These are phyloP conservation scores for Embidobia sp. DNA, from an alignment of 2,888 invertebrate genomes.

Conservation along the genomic window DNA sequence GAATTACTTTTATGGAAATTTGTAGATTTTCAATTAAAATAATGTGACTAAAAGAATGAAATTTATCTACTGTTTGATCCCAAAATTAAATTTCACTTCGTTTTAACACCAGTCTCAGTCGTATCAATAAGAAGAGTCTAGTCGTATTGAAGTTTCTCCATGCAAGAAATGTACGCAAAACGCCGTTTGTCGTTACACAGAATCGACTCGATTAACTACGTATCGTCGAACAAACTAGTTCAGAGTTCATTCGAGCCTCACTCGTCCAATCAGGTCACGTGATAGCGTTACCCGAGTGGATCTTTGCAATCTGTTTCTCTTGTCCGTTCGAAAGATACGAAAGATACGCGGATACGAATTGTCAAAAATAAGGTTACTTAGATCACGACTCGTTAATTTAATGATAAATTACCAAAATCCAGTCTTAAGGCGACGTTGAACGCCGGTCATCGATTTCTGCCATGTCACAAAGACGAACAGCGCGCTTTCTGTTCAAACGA, in stretches of 20 bases:
- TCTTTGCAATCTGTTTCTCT: slow-evolving; percentile 19
- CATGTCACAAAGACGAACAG: slow-evolving; percentile 5
- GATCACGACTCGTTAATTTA: slow-evolving; percentile 24
- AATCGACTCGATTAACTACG: slow-evolving; percentile 33
- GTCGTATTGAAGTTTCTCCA: slow-evolving; percentile 11
- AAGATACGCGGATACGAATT: too few species aligned
- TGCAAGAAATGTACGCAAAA: slow-evolving; percentile 9
- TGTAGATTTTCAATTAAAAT: too few species aligned
- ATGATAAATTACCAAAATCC: slow-evolving; percentile 52
- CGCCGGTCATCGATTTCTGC: slow-evolving; percentile 40
- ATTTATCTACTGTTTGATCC: too few species aligned
- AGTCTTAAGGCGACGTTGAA: slow-evolving; percentile 47
- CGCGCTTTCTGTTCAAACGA: background rate
- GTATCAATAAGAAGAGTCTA: too few species aligned
- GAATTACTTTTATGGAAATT: too few species aligned
- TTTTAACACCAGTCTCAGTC: too few species aligned
- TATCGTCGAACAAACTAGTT: slow-evolving; percentile 35
- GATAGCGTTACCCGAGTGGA: slow-evolving; percentile 73
- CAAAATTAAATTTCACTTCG: too few species aligned
- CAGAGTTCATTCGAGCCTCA: slow-evolving; percentile 48
- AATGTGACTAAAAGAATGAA: too few species aligned
- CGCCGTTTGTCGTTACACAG: slow-evolving; percentile 22
- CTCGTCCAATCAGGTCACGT: slow-evolving; percentile 76
- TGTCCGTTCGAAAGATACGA: slow-evolving; percentile 32
- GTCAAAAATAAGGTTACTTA: too few species aligned